Conservation (phyloP, 2,113 vertebrate species). For the Bos javanicus region DNA sequence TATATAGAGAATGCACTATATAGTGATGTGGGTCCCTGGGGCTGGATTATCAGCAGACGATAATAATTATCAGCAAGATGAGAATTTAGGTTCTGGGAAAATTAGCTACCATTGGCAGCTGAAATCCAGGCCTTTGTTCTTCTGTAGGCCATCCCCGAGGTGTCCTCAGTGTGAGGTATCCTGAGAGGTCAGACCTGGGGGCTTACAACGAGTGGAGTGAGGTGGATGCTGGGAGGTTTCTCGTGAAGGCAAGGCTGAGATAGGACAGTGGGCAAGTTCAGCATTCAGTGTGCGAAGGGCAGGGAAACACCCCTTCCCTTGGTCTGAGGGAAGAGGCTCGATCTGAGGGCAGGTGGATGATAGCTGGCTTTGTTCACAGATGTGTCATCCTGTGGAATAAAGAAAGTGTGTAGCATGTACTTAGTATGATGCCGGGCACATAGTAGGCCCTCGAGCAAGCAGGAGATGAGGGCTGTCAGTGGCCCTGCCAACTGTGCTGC, state of each 20-base stretch:
- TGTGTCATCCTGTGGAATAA: not conserved
- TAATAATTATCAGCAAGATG: not conserved
- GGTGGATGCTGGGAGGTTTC: not conserved
- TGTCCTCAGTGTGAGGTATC: not conserved
- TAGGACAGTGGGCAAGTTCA: not conserved
- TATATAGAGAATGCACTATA: not conserved
- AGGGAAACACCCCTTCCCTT: not conserved
- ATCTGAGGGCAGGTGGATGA: not conserved
- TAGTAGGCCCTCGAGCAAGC: not conserved
- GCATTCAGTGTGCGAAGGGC: not conserved
- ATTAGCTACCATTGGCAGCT: not conserved
- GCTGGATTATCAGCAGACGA: not conserved
- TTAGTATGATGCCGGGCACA: not conserved
- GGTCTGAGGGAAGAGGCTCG: not conserved
- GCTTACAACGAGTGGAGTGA: not conserved
- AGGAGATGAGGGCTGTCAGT: not conserved
- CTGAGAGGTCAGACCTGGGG: not conserved
- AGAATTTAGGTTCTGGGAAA: constrained; percentile 45
- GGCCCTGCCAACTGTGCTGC: not conserved
- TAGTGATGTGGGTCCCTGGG: not conserved
- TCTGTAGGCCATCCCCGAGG: not conserved
- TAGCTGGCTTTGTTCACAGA: not conserved
- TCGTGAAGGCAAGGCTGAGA: not conserved
- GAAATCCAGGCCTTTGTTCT: not conserved
- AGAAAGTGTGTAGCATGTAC: not conserved